Base-by-base conservation (phyloP, 2,113 vertebrate species). In the Elachura formosa region DNA sequence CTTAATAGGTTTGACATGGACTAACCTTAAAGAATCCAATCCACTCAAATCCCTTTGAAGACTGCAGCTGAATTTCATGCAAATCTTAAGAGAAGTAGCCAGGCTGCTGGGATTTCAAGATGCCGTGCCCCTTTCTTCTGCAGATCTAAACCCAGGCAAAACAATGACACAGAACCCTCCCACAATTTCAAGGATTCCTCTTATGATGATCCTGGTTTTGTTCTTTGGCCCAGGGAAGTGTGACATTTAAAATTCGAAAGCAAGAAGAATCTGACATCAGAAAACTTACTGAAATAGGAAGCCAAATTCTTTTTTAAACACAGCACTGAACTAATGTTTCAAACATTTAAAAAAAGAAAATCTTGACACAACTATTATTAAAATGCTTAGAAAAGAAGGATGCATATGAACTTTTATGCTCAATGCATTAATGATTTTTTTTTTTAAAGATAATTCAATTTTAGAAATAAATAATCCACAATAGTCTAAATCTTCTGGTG, bases 1-100 rank as follows among this genome's bases (percentile, higher is more conserved):
- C 97, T 97, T 98, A 98, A 98, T 97, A 98, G 98, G 98, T 98
- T 98, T 98, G 98, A 99, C 98, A 97, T 97, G 98, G 97, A 98
- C 96, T 98, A 98, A 98, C 97, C 98, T 95, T 97, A 96, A 96
- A 97, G 97, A 98, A 98, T 98, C 98, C 98, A 98, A 98, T 98
- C 98, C 97, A 97, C 97, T 97, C 98, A 98, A 98, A 98, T 98
- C 96, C 96, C 90, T 98, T 97, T 97, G 97, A 98, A 97, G 97
- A 94, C 95, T 95, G 93, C 96, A 97, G 95, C 79, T 96, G 95
- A 97, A 97, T 96, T 97, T 97, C 96, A 96, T 96, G 96, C 95
- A 97, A 97, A 97, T 97, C 91, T 97, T 85, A 90, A 90, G 46
- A 95, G 89, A 97, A 97, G 89, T 87, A 96, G 83, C 51, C 89